Conservation (phyloP, 2,888 invertebrate species). For the Agrilus biguttatus region DNA sequence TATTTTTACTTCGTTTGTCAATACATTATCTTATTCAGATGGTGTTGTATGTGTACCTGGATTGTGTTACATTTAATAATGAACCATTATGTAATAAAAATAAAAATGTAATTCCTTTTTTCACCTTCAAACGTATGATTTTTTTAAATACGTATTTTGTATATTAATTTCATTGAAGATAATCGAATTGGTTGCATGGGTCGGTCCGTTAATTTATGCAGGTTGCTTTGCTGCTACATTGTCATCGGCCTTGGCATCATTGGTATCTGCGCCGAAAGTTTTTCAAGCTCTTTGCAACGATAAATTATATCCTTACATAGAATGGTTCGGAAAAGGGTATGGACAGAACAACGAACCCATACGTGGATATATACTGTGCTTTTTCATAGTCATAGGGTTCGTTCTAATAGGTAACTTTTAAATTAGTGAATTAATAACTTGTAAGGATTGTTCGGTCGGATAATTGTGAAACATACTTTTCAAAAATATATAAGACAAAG, state of each 20-base stretch:
- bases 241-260: constrained; percentile 88
- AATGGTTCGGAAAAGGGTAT: constrained; percentile 79
- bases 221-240: constrained; percentile 96
- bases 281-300: constrained; percentile 92
- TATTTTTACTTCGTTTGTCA: no score
- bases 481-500: no score
- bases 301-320: constrained; percentile 81
- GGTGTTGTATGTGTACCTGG: no score
- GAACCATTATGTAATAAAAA: no score
- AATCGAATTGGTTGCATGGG: constrained; percentile 68
- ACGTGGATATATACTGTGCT: constrained; percentile 84
- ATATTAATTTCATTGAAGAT: constrained; percentile 38
- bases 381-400: constrained; percentile 73
- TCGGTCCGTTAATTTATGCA: constrained; percentile 87
- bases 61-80: no score
- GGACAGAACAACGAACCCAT: constrained; percentile 73
- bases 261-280: constrained; percentile 92
- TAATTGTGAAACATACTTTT: no score
- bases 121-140: no score
- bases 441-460: no score
- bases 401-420: constrained; percentile 64
- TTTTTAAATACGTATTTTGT: not conserved
- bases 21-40: no score
- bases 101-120: not conserved
- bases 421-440: no score